Base-by-base conservation (phyloP, 2,113 vertebrate genomes). In the Nycticryphes semicollaris region DNA sequence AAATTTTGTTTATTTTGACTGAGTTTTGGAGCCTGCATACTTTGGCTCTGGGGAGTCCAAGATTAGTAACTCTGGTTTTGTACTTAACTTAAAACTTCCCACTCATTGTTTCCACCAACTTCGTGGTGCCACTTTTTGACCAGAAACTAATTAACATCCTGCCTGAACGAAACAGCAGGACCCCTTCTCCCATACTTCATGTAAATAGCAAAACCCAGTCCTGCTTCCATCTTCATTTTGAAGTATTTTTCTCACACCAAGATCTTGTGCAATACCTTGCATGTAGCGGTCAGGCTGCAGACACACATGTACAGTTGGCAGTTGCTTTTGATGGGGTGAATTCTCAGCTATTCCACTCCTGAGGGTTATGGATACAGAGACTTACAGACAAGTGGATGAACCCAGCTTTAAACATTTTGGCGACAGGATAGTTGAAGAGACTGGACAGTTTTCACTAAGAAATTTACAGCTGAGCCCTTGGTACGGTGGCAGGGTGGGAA, bases 111-210 rank as follows among this genome's bases (percentile, higher is more conserved):
- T 79, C 43, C 47, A 88, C 27, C 68, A 93, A 16, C 41, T 59
- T 72, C 4, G 1, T 5, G 7, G 43, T 57, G 53, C 41, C 23
- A 60, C 37, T 48, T 93, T 70, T 89, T 51, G 7, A 81, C 54
- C 51, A 89, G 47, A 86, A 91, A 75, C 47, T 45, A 92, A 74
- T 93, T 84, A 84, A 72, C 21, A 72, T 80, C 64, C 56, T 64
- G 53, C 33, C 79, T 41, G 70, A 90, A 90, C 21, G 64, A 27
- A 88, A 41, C 4, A 1, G 30, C 13, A 89, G 57, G 39, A 68
- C 15, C 4, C 31, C 43, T 70, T 35, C 37, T 77, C 47, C 53
- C 43, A 48, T 0, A 1, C 35, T 56, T 53, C 43, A 24, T 10
- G 16, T 31, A 60, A 89, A 75, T 0, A 53, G 25, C 12, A 90